Base-by-base conservation (phyloP, 2,797 vertebrate species). In the Anguilla anguilla region DNA sequence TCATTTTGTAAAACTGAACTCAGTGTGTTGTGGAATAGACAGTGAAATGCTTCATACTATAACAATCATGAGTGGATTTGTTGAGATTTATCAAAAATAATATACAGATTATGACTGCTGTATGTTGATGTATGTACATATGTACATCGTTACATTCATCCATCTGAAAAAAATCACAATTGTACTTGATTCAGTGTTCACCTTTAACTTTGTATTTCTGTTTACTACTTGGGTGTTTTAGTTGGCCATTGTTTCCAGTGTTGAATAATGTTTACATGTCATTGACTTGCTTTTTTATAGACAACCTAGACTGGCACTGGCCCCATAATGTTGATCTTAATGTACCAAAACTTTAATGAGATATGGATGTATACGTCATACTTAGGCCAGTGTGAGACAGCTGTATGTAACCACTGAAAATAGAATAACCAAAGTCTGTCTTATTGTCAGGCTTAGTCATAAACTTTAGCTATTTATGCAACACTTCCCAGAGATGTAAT, bases 311-410 rank as follows among this genome's bases (percentile, higher is more conserved):
- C 64, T 74, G 69, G 31, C 69, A 74, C 13, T 67, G 64, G 31
- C 31, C 69, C 31, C 17, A 79, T 46, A 39, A 81, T 22, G 7
- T 81, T 46, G 43, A 74, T 31, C 31, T 74, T 13, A 74, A 74
- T 35, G 11, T 39, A 39, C 31, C 69, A 74, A 74, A 31, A 13
- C 22, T 74, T 11, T 35, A 13, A 74, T 31, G 69, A 39, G 28
- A 35, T 35, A 35, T 35, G 28, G 13, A 2, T 72, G 19, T 39
- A 35, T 39, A 77, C 77, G 72, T 77, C 31, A 39, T 77, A 77
- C 64, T 69, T 69, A n/a, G 31, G 72, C 82, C 2, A 69, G 82
- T 88, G 91, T 89, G 86, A 90, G 88, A 35, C 85, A 79, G 88
- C 79, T 83, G 31, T 87, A 49, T 87, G 51, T 69, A 35, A 64